Evolutionary conservation across 1,140 invertebrate genomes (phyloP).

Genomic region (Manduca sexta): DNA sequence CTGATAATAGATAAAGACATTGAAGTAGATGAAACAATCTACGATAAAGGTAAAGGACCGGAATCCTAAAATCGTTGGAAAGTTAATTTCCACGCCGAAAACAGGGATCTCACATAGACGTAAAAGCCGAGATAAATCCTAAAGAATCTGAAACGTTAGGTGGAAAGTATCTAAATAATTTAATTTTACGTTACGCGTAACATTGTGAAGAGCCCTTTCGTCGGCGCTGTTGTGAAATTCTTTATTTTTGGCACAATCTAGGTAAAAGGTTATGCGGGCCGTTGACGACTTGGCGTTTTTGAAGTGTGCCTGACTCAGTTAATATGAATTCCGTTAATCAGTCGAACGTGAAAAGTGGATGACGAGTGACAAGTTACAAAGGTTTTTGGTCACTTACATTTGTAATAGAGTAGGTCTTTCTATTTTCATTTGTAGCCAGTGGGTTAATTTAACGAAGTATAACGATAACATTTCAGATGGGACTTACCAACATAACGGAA

Average conservation of each 20-base stretch:
- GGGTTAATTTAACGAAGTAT: too few relatives aligned
- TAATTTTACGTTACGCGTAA: constrained; percentile 28
- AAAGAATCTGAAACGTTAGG: constrained; percentile 21
- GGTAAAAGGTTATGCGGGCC: constrained; percentile 12
- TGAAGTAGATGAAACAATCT: too few relatives aligned
- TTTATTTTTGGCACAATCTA: constrained; percentile 14
- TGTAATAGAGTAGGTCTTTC: too few relatives aligned
- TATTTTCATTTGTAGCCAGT: too few relatives aligned
- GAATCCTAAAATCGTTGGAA: neutral
- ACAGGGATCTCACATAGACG: constrained; percentile 21
- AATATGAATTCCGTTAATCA: constrained; percentile 1
- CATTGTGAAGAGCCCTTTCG: constrained; percentile 13
- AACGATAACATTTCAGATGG: too few relatives aligned
- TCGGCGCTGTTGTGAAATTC: constrained; percentile 9
- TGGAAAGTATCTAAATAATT: constrained; percentile 32
- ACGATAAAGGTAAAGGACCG: too few relatives aligned
- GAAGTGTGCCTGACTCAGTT: neutral
- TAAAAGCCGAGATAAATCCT: constrained; percentile 19
- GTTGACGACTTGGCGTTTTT: constrained; percentile 1
- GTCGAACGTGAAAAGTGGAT: neutral
- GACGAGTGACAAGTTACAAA: too few relatives aligned
- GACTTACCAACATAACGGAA: too few relatives aligned
- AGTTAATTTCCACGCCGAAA: constrained; percentile 9
- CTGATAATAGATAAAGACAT: too few relatives aligned
- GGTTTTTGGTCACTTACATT: too few relatives aligned